phyloP scores from a whole-genome alignment of 2,113 vertebrate genomes.

The Phyllostomus hastatus region DNA sequence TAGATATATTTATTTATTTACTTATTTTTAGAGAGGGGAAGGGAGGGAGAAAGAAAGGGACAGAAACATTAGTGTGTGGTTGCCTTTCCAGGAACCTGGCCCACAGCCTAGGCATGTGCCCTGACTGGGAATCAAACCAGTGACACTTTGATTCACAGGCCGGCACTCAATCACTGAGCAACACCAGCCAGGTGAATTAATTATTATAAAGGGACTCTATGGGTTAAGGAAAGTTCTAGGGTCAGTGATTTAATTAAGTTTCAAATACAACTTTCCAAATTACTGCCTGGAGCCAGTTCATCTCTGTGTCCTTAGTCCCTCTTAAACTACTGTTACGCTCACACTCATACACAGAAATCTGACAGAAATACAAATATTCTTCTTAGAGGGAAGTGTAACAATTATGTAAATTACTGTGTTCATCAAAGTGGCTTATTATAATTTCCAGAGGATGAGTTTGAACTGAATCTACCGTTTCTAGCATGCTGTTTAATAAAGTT shows the following conservation, averaged over 20 bases:
- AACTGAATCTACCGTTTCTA: not conserved
- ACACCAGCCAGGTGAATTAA: not conserved
- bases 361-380: not conserved
- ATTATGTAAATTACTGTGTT: not conserved
- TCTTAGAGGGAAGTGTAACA: not conserved
- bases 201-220: not conserved
- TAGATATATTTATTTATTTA: too few species aligned
- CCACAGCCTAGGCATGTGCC: too few species aligned
- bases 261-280: not conserved
- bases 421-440: not conserved
- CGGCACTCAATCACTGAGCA: too few species aligned
- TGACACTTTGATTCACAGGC: too few species aligned
- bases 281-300: not conserved
- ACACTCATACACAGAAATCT: not conserved
- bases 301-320: constrained; percentile 36
- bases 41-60: too few species aligned
- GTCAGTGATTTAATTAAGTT: not conserved
- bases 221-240: not conserved
- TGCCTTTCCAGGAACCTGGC: too few species aligned
- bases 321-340: not conserved
- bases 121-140: too few species aligned
- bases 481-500: not conserved
- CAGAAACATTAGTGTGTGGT: too few species aligned
- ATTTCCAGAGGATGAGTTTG: not conserved
- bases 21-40: too few species aligned